Evolutionary conservation across 2,113 vertebrate genomes (phyloP).

Genomic region (Paradisaea rubra): DNA sequence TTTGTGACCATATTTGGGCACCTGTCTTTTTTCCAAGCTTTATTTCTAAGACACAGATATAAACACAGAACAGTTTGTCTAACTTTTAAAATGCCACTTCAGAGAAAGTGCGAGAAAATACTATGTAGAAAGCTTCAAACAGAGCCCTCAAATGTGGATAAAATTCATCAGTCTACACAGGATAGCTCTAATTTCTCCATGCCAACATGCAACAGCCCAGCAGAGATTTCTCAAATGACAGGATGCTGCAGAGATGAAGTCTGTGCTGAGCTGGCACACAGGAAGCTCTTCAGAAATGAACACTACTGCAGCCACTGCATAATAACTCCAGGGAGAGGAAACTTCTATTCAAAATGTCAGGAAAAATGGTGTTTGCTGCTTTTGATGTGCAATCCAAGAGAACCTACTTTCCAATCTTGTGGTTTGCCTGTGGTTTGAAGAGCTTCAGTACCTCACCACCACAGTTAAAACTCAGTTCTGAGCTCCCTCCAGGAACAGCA

Average conservation of each 20-base stretch:
- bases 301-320: neutral
- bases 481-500: neutral
- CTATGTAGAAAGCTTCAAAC: neutral
- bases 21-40: neutral
- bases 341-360: neutral
- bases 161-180: neutral
- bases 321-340: neutral
- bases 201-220: neutral
- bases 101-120: neutral
- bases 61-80: neutral
- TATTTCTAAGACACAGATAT: neutral
- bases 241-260: neutral
- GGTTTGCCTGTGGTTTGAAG: neutral
- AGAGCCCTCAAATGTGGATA: neutral
- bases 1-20: neutral
- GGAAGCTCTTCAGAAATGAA: neutral
- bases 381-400: neutral
- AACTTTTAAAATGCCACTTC: neutral
- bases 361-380: neutral
- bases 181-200: neutral
- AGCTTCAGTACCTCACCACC: neutral
- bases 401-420: neutral
- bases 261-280: neutral
- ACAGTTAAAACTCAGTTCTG: neutral
- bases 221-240: neutral